phyloP scores from a whole-genome alignment of 2,888 invertebrate species.

The Euzetes globulus region DNA sequence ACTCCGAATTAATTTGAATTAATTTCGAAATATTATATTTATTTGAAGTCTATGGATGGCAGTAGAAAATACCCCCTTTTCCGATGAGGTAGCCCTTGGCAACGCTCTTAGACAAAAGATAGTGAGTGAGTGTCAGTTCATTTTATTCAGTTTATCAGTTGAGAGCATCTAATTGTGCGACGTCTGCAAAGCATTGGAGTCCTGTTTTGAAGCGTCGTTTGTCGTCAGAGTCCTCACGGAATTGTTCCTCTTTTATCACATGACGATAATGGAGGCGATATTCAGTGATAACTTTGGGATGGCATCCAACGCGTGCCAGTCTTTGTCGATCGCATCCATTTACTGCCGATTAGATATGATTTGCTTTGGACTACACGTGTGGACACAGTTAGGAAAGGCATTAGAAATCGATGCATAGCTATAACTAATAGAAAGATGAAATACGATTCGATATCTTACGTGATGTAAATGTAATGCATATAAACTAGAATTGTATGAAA shows the following conservation, averaged over 20 bases:
- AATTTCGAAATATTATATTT: too few species aligned
- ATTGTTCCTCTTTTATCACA: slow-evolving; percentile 18
- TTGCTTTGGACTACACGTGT: slow-evolving; percentile 9
- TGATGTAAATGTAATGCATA: slow-evolving; percentile 5
- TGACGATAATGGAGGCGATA: slow-evolving; percentile 22
- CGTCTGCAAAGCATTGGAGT: not conserved
- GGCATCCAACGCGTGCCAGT: slow-evolving; percentile 10
- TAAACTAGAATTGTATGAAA: slow-evolving; percentile 3
- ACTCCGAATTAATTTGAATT: too few species aligned
- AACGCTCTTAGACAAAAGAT: too few species aligned
- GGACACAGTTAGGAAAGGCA: not conserved
- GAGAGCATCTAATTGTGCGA: slow-evolving; percentile 8
- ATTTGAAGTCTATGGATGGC: too few species aligned
- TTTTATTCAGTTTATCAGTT: slow-evolving; percentile 24
- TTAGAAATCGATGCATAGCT: slow-evolving; percentile 3
- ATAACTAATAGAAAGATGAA: slow-evolving; percentile 1
- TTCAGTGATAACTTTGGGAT: not conserved
- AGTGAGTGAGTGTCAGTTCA: not conserved
- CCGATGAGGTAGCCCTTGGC: too few species aligned
- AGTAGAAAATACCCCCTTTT: too few species aligned
- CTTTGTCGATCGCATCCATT: not conserved
- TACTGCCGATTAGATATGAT: slow-evolving; percentile 12
- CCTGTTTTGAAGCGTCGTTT: not conserved
- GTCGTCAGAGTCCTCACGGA: not conserved
- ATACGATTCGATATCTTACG: not conserved